Conservation (phyloP, 2,797 vertebrate genomes). For the Rhynchotus rufescens region DNA sequence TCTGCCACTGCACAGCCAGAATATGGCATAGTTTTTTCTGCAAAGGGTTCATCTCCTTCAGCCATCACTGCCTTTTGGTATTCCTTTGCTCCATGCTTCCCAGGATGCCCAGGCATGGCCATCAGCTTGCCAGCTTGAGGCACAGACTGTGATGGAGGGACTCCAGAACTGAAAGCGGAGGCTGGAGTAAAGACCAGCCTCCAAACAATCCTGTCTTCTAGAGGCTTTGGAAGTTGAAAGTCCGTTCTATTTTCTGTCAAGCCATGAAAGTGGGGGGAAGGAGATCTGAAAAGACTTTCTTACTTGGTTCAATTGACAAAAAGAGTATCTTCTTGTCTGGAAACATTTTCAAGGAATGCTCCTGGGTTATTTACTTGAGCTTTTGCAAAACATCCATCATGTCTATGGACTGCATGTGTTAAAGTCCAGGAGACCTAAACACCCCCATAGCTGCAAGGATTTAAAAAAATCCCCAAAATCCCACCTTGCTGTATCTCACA, state of each 20-base stretch:
- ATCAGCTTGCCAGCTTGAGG: background rate
- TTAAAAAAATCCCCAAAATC: constrained; percentile 15
- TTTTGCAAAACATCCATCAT: constrained; percentile 1
- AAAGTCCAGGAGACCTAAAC: background rate
- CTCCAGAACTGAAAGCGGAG: background rate
- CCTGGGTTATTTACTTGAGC: constrained; percentile 1
- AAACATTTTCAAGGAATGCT: constrained; percentile 25
- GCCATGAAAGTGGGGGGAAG: background rate
- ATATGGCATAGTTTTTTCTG: background rate
- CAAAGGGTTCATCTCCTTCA: background rate
- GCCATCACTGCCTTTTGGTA: background rate
- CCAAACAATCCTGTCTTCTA: background rate
- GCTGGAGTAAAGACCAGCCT: background rate
- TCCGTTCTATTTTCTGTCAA: background rate
- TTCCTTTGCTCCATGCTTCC: background rate
- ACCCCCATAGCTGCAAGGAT: constrained; percentile 3
- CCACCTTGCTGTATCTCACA: background rate
- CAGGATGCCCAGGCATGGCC: background rate
- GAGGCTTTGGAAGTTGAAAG: background rate
- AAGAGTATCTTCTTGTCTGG: background rate
- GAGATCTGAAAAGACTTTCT: background rate
- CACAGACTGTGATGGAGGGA: background rate
- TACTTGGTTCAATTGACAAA: background rate
- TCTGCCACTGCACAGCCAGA: background rate
- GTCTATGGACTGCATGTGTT: background rate